Evolutionary conservation across 2,113 vertebrate species (phyloP), one percentile per base, ranked within the genome.

Genomic region (Cranoglanis bouderius): DNA sequence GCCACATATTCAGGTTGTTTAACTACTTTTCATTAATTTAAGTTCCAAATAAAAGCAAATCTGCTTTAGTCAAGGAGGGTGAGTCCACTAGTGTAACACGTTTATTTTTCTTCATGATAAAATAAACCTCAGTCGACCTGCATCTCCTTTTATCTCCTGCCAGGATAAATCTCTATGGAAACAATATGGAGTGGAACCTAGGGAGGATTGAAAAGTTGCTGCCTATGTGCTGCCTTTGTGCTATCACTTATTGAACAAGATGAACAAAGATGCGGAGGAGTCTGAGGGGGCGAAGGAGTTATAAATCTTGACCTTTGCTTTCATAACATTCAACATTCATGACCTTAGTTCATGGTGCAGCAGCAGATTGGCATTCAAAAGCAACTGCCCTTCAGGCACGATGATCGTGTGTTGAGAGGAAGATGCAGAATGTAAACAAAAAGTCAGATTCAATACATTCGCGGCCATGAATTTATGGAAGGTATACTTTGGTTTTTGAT

Each of bases 221-320:
- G 9, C 53, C 75, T 82, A 86, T 70, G 77, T 67, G 14, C 70
- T 84, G 80, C 72, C 89, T 90, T 21, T 65, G 80, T 24, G 18
- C 8, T 38, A 83, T 89, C 77, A 49, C 85, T 59, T 75, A 88
- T 59, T 78, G 53, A 90, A 82, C 40, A 74, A 35, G 43, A 88
- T 80, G 59, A 88, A 87, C 87, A 88, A 88, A 89, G 90, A 86
- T 85, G 65, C 6, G 5, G 83, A 80, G 77, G 88, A 85, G 90
- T 89, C 65, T 89, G 82, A 70, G 89, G 88, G 40, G 82, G 80
- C 51, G 46, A 83, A 87, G 85, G 87, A 90, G 55, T 88, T 92
- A 91, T 90, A 90, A 91, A 92, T 92, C 92, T 91, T 93, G 90
- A 93, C 92, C 91, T 91, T 93, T 92, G 88, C 61, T 80, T 86